Percentiles rank a stretch among this genome's conserved stretches.
phyloP scores from a whole-genome alignment of 2,797 vertebrate genomes.

The Pipistrellus pygmaeus region DNA sequence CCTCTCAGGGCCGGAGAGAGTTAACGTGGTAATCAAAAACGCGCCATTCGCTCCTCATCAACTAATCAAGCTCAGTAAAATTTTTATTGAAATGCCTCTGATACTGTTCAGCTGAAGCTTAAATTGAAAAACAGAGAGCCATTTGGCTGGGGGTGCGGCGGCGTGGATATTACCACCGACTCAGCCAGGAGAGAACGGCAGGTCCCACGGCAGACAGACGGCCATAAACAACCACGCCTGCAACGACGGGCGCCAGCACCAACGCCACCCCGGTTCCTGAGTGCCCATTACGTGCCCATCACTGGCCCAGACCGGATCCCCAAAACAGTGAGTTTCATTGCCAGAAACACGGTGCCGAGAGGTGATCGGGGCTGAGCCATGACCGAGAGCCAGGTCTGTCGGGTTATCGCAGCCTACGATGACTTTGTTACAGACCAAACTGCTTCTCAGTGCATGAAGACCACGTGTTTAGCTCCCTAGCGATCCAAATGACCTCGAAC shows the following conservation, averaged over 20 bases:
- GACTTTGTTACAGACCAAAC: neutral
- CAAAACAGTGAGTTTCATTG: neutral
- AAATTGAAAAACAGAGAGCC: constrained; percentile 80
- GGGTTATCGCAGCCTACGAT: neutral
- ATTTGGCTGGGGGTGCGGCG: constrained; percentile 74
- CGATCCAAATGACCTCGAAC: constrained; percentile 29
- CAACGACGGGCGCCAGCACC: neutral
- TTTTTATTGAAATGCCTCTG: constrained; percentile 83
- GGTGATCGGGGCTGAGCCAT: too few species aligned
- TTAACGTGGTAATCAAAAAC: constrained; percentile 83
- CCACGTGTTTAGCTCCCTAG: neutral
- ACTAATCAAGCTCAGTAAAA: constrained; percentile 80
- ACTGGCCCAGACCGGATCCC: neutral
- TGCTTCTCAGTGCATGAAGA: neutral
- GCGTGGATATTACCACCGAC: constrained; percentile 68
- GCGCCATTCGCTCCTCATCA: constrained; percentile 81
- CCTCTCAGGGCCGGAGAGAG: constrained; percentile 79
- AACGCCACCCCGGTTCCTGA: neutral
- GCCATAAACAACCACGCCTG: neutral
- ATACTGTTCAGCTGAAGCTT: constrained; percentile 81
- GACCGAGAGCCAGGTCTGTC: neutral
- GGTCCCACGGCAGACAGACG: neutral
- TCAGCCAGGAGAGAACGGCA: constrained; percentile 70
- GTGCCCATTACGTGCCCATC: neutral
- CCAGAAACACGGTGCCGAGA: neutral